Evolutionary conservation across 2,113 vertebrate species (phyloP), one percentile per base, ranked within the genome.

Genomic region (Oreocharis arfaki): DNA sequence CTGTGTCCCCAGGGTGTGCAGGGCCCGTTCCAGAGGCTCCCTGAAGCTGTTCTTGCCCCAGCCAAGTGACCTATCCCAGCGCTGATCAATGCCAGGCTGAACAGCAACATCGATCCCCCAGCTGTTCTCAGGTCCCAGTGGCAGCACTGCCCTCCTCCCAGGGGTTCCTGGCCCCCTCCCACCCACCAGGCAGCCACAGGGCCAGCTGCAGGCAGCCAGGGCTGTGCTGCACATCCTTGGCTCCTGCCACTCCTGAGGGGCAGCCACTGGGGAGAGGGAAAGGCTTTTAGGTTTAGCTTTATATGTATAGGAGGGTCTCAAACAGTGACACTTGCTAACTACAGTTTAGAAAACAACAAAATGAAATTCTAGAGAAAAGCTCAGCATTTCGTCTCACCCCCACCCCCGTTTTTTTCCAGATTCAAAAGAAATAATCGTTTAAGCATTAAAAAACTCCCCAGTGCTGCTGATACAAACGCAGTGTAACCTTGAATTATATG

Each of bases 401-500:
- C 23, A 21, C 13, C 8, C 6, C 2, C 15, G 3, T 11, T 53
- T 52, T 27, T 78, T 42, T 10, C 8, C 7, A 24, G 41, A 70
- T 56, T 85, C 75, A 9, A 89, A 92, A 89, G 81, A 89, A 96
- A 68, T 69, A 87, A 77, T 87, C 63, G 73, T 84, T 74, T 70
- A 87, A 94, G 71, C 49, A n/a, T 65, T 84, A 47, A 79, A 89
- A 89, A n/a, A 37, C 60, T 79, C 81, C 69, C 95, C 67, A 30
- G 82, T 33, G 77, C 77, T 75, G 71, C 89, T 59, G 46, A 75
- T 84, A 89, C 79, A 92, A 89, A 91, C 42, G 82, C 64, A 81
- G 81, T 71, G 93, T 97, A 97, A 98, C 97, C 98, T 98, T 98
- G 98, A 98, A 93, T 95, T 92, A 90, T 74, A 95, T 57, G 93